Conservation (phyloP, 2,888 invertebrate genomes). For the Arrhopalites spinosus region DNA sequence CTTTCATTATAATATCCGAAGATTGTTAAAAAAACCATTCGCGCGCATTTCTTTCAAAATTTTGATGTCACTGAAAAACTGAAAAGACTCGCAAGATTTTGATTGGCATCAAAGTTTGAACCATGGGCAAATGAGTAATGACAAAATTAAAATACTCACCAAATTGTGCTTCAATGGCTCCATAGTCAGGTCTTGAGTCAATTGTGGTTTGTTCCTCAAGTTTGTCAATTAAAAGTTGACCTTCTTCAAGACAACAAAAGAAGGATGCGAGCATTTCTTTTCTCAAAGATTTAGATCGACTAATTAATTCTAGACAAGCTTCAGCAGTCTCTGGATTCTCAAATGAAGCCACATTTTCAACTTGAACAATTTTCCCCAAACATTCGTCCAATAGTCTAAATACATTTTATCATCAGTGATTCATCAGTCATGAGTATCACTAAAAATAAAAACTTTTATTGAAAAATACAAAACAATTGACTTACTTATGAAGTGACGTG, state of each 20-base stretch:
- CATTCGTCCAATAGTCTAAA: slow-evolving; percentile 30
- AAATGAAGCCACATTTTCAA: slow-evolving; percentile 19
- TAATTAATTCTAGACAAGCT: slow-evolving; percentile 71
- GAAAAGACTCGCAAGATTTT: no score
- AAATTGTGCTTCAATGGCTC: slow-evolving; percentile 64
- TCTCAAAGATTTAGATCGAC: slow-evolving; percentile 72
- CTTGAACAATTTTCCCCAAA: slow-evolving; percentile 24
- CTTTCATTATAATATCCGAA: no score
- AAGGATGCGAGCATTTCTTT: slow-evolving; percentile 75
- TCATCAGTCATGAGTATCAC: not conserved
- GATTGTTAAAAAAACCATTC: no score
- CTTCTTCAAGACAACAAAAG: slow-evolving; percentile 78
- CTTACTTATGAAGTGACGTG: slow-evolving; percentile 74
- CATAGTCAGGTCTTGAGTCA: slow-evolving; percentile 73
- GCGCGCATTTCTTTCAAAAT: no score
- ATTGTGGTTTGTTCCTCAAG: slow-evolving; percentile 72
- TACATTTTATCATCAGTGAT: not conserved
- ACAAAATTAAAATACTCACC: no score
- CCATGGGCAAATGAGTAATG: no score
- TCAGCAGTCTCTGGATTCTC: slow-evolving; percentile 62
- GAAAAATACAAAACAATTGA: slow-evolving; percentile 2
- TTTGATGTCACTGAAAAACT: no score
- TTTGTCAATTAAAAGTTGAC: slow-evolving; percentile 74
- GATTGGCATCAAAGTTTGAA: no score
- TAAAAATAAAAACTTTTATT: no score